Evolutionary conservation across 2,888 invertebrate species (phyloP), one percentile per base, ranked within the genome.

Genomic region (Pristionchus entomophagus): DNA sequence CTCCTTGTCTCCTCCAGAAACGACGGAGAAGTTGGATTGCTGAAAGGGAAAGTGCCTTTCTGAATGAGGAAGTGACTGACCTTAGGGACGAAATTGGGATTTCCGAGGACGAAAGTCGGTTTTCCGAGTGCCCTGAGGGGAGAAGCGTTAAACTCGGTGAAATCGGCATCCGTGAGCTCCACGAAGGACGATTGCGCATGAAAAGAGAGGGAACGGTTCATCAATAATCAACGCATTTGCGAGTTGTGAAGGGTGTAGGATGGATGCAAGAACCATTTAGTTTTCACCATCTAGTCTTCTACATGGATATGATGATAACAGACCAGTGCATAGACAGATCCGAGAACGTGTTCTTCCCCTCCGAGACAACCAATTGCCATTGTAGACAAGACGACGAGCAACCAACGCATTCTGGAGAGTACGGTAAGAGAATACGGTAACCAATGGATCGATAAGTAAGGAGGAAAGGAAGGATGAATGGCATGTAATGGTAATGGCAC

Each of bases 61-160:
- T n/a, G 35, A 32, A 69, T 12, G 69, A 14, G 45, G 45, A 14
- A 45, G 45, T n/a, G 8, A 45, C 56, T 82, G 38, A 82, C 82
- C 35, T 51, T 51, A 26, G 82, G 56, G 10, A 49, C 26, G 82
- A 82, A 59, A 22, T n/a, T 26, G 22, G 56, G 56, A 10, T 53
- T 62, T 84, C 83, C 83, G 19, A 84, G 49, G 6, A 22, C 41
- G 83, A 84, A 84, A 22, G 49, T 49, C 22, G 83, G 83, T 38
- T 65, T 62, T 17, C 83, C 83, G 49, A 84, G 83, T 19, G 59
- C 35, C 32, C 83, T 10, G 10, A 62, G 83, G 35, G 83, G 83
- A 65, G 83, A n/a, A 22, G 83, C 26, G 12, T n/a, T 32, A 65
- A 84, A 84, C 32, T 84, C 83, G 19, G 29, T 49, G 65, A 84